A percentile compares a stretch with the other conserved stretches of the same genome.
Conservation (phyloP, 2,888 invertebrate genomes). For the Glaucopsyche alexis region DNA sequence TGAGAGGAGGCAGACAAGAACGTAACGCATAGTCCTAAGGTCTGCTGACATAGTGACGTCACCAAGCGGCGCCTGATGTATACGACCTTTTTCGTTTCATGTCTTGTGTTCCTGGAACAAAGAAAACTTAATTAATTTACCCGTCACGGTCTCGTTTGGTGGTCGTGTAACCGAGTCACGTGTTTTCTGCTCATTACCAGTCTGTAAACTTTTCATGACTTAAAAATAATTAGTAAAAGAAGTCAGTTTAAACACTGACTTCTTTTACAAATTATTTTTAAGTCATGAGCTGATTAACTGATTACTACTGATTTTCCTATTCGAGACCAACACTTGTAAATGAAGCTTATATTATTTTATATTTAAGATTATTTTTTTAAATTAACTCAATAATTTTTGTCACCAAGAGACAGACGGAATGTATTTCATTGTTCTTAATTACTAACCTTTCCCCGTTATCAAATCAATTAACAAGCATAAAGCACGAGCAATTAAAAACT, state of each 20-base stretch:
- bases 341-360: not conserved
- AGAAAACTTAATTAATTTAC: conserved; percentile 29
- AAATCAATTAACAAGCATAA: conserved; percentile 27
- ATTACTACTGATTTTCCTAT: not conserved
- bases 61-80: conserved; percentile 57
- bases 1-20: conserved; percentile 66
- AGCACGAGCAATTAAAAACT: conserved; percentile 29
- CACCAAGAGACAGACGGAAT: not conserved
- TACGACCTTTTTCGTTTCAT: conserved; percentile 72
- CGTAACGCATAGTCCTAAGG: conserved; percentile 67
- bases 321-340: not conserved
- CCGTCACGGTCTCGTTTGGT: conserved; percentile 22
- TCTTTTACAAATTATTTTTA: too few relatives aligned
- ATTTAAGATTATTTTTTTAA: not conserved
- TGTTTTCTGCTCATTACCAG: not conserved
- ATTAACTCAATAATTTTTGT: not conserved
- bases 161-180: not conserved
- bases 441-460: not conserved
- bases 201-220: not conserved
- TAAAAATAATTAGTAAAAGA: not conserved
- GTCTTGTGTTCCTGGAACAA: conserved; percentile 67
- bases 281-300: too few relatives aligned
- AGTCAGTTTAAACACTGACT: not conserved
- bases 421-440: not conserved
- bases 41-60: conserved; percentile 60